These are phyloP conservation scores for Danio aesculapii DNA, from an alignment of 2,797 vertebrate genomes.

Conservation along the genomic window DNA sequence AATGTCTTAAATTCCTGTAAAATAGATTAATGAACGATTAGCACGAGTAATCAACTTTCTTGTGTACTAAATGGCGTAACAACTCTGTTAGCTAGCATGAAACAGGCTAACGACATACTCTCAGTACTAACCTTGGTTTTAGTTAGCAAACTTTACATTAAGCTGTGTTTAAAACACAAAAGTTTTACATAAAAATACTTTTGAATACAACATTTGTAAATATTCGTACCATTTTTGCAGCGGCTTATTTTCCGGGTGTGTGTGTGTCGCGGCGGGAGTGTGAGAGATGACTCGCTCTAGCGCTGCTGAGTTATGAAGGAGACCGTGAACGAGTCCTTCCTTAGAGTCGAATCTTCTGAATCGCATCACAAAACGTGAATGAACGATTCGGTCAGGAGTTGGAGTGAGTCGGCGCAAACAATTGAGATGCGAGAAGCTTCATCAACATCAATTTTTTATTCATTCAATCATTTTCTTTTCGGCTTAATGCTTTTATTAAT, in stretches of 20 bases:
- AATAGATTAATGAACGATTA: neutral
- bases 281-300: constrained; percentile 3
- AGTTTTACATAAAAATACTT: neutral
- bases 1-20: neutral
- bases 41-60: neutral
- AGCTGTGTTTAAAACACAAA: neutral
- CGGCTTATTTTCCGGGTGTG: constrained; percentile 16
- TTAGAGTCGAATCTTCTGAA: constrained; percentile 10
- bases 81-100: constrained; percentile 27
- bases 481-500: no score
- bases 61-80: neutral
- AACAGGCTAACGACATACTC: constrained; percentile 21
- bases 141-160: neutral
- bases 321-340: neutral
- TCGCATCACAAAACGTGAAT: neutral
- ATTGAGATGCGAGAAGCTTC: no score
- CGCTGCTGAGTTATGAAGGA: constrained; percentile 29
- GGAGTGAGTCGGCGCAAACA: neutral
- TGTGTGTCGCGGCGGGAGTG: constrained; percentile 6
- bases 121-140: neutral
- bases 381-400: neutral
- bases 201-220: neutral
- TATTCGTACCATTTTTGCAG: constrained; percentile 36
- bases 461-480: no score
- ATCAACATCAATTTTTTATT: no score